Evolutionary conservation across 1,140 invertebrate genomes (phyloP).

Genomic region (Megalonaias nervosa): DNA sequence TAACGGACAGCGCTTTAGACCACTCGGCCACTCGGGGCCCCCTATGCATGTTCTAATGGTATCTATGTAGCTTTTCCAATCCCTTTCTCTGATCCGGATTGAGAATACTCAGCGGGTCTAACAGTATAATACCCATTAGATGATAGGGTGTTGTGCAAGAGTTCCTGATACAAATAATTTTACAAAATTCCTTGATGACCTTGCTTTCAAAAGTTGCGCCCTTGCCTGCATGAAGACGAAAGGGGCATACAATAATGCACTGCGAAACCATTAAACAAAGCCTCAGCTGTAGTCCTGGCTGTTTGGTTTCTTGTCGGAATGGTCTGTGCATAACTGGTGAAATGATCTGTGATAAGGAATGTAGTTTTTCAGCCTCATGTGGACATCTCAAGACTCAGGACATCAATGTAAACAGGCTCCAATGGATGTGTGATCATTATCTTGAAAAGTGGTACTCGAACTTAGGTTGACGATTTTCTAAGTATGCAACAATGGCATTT

Average conservation of each 20-base stretch:
- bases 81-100: too few relatives aligned
- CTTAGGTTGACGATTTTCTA: constrained; percentile 5
- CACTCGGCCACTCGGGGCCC: too few relatives aligned
- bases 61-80: too few relatives aligned
- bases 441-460: not conserved
- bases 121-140: constrained; percentile 15
- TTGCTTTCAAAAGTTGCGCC: constrained; percentile 29
- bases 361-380: not conserved
- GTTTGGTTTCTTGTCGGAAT: not conserved
- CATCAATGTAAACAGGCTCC: not conserved
- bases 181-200: constrained; percentile 25
- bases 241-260: constrained; percentile 26
- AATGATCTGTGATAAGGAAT: not conserved
- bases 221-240: constrained; percentile 27
- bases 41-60: too few relatives aligned
- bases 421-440: constrained; percentile 18
- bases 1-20: too few relatives aligned
- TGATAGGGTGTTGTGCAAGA: constrained; percentile 27
- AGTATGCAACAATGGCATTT: constrained; percentile 9
- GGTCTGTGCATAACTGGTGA: constrained; percentile 13
- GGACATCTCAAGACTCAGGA: not conserved
- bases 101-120: not conserved
- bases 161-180: constrained; percentile 22
- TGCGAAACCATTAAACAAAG: constrained; percentile 16
- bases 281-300: constrained; percentile 23